Base-by-base conservation (phyloP, 2,888 invertebrate genomes). In the Pachycephus smyrnensis region DNA sequence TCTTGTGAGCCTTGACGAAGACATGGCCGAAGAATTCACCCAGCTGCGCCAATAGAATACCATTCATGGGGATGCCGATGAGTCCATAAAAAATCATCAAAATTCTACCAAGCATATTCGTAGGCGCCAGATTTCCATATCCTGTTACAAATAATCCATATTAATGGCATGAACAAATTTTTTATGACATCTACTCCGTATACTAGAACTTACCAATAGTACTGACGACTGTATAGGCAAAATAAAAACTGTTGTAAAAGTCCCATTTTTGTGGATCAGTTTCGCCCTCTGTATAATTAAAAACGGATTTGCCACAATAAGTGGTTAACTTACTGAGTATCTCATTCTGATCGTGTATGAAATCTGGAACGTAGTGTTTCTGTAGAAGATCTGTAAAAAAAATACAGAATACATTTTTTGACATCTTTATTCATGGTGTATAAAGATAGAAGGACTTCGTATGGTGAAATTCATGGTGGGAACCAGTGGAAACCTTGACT, bases 201-300 rank as follows among this genome's bases (percentile, higher is more conserved):
- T 11, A 31, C n/a, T 0, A 12, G 11, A 80, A 86, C 93, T 93
- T 92, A 96, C 97, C 98, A 84, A 98, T 97, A 11, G 98, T 98
- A 89, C 97, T 97, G 88, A 97, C 96, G 76, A 97, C 97, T 30
- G 97, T 98, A 86, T 98, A 96, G 6, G 97, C 96, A 91, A 98
- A 98, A 92, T 97, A 97, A 88, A 98, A 95, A 1, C 97, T 96
- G 92, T 98, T 97, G 91, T 97, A 97, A 91, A 96, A 97, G 88
- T 96, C 97, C 98, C 98, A 98, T 88, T 94, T 94, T 80, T 93
- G 93, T 0, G 94, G 94, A 68, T 95, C 94, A 12, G 92, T 93
- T 76, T 94, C 94, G 80, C 93, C 94, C 0, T 94, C 93, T 2
- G 94, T 94, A 86, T 94, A 94, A 80, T 92, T 91, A 87, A 94